Base-by-base conservation (phyloP, 2,113 vertebrate genomes). In the Mugil cephalus region DNA sequence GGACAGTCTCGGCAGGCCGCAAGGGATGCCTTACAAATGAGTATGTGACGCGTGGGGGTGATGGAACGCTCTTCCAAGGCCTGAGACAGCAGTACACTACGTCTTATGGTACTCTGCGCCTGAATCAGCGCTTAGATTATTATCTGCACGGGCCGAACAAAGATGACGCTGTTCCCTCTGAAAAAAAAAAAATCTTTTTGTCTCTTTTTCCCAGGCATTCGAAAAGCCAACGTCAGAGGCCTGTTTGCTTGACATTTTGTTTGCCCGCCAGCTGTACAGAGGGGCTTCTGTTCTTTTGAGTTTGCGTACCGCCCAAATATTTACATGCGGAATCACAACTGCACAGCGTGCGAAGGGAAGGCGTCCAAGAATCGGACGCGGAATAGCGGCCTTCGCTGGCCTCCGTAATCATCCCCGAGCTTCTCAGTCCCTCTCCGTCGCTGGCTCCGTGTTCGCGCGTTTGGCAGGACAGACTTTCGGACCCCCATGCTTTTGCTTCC, bases 251-350 rank as follows among this genome's bases (percentile, higher is more conserved):
- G 88, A 83, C 88, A 80, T 89, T 87, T 85, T 47, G 60, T 78
- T 61, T 43, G 55, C 46, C 48, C 38, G 59, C 42, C 42, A 18
- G 51, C 69, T 6, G 36, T 47, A 89, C 83, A 90, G 83, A 84
- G 84, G 61, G n/a, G 62, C 84, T 83, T 86, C 82, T 89, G 88
- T 92, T 84, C 82, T 18, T n/a, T 14, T 8, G 7, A 34, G 69
- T 79, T 79, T 69, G 66, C 30, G 7, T 59, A 54, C 69, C 74
- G 11, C 83, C 64, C 86, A 89, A 90, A 92, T 92, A 91, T 91
- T 91, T 79, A 89, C 88, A 89, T 75, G 81, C 48, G 7, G 60
- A 76, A 74, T 86, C 77, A 83, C 84, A 89, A 90, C 83, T 71
- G 80, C 77, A 61, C 81, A 77, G 84, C 86, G 80, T 78, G 85